Base-by-base conservation (phyloP, 2,888 invertebrate species). In the Apamea crenata region DNA sequence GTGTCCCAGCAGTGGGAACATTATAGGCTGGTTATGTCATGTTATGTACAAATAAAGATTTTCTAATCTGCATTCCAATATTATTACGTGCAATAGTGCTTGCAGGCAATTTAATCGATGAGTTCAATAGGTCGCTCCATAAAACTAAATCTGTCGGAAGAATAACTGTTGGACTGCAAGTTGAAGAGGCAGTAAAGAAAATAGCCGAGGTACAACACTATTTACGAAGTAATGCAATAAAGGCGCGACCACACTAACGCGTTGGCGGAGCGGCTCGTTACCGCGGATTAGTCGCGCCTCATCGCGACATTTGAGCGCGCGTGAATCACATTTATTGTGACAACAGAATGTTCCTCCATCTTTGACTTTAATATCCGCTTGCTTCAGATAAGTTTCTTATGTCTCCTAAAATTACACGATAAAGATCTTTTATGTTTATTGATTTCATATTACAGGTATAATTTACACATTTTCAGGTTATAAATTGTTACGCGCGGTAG, bases 281-380 rank as follows among this genome's bases (percentile, higher is more conserved):
- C 90, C 80, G 87, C 87, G 91, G 91, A 94, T 95, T 94, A 92
- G 94, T 85, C 91, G 90, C 93, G 93, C 91, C 93, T 93, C 93
- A 93, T 94, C 91, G 92, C 88, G 83, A 78, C 83, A 82, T 77
- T 84, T 73, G 85, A 84, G 84, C 76, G 75, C 85, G 79, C 86
- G 86, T 88, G 84, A 90, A 89, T 90, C 89, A 82, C 84, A 77
- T 80, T 89, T 87, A 88, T 87, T 83, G 89, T 91, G 88, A 86
- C 88, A 83, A 74, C 81, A 84, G 71, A 86, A 81, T 77, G 76
- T 78, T 78, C 80, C 53, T 69, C 36, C 63, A 71, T 70, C 65
- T 80, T 76, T 78, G 76, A 78, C 50, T 77, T 85, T 85, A 87
- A 81, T 85, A 69, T 36, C 56, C 14, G 67, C 71, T 53, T 25